Evolutionary conservation across 1,140 invertebrate genomes (phyloP).

Genomic region (Anastrepha ludens): DNA sequence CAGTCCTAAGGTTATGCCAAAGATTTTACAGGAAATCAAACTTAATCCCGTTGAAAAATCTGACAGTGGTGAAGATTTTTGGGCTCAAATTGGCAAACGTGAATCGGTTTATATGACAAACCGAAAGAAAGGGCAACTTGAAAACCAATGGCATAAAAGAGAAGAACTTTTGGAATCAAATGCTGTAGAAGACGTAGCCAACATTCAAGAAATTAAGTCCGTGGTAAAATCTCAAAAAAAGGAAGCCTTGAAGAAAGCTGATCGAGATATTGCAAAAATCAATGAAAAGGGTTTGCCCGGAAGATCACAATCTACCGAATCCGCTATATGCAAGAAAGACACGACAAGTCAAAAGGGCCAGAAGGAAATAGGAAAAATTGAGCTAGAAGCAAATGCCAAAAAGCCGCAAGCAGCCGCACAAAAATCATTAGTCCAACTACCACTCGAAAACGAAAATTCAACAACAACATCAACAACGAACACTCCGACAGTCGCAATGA

Average conservation of each 20-base stretch:
- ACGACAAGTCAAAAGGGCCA: constrained; percentile 10
- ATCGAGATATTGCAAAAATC: constrained; percentile 20
- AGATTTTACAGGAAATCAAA: background rate
- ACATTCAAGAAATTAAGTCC: constrained; percentile 53
- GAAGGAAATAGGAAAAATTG: constrained; percentile 22
- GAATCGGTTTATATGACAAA: constrained; percentile 72
- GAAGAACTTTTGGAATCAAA: constrained; percentile 49
- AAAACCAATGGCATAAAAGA: constrained; percentile 56
- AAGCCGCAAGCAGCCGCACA: background rate
- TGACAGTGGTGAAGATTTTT: constrained; percentile 72
- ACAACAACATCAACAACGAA: constrained; percentile 55
- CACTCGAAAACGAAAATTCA: constrained; percentile 51
- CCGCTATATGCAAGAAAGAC: constrained; percentile 37
- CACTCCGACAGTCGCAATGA: constrained; percentile 59
- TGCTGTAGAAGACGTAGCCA: constrained; percentile 43
- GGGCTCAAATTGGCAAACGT: constrained; percentile 68
- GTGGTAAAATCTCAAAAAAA: constrained; percentile 43
- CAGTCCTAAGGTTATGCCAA: background rate
- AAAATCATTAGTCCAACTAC: constrained; percentile 3
- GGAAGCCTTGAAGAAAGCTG: constrained; percentile 54
- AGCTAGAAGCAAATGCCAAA: constrained; percentile 54
- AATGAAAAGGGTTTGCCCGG: constrained; percentile 18
- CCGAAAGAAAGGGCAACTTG: constrained; percentile 65
- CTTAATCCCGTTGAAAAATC: constrained; percentile 65
- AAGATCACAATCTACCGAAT: constrained; percentile 55